These are phyloP conservation scores for Geopemphigus sp. DNA, from an alignment of 1,140 invertebrate species.

Conservation along the genomic window DNA sequence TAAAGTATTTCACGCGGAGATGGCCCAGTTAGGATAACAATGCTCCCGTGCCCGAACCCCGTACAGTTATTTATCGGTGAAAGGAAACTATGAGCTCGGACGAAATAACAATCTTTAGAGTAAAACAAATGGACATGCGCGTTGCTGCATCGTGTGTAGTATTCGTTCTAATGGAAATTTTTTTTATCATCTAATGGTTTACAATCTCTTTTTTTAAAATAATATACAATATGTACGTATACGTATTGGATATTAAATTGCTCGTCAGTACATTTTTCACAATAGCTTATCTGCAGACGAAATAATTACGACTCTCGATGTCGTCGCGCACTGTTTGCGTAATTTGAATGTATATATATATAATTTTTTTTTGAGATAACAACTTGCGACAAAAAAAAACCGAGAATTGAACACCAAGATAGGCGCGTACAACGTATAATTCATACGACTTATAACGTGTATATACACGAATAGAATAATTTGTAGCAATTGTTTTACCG, in stretches of 20 bases:
- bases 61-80: slow-evolving; percentile 47
- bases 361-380: slow-evolving; percentile 24
- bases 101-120: slow-evolving; percentile 45
- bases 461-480: background rate
- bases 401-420: slow-evolving; percentile 3
- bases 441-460: background rate
- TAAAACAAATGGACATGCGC: slow-evolving; percentile 22
- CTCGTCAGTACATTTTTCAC: slow-evolving; percentile 29
- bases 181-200: slow-evolving; percentile 10
- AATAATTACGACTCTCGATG: slow-evolving; percentile 35
- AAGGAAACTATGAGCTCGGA: slow-evolving; percentile 43
- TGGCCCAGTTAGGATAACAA: slow-evolving; percentile 49
- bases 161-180: slow-evolving; percentile 34
- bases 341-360: slow-evolving; percentile 2
- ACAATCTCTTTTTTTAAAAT: slow-evolving; percentile 25
- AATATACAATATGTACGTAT: background rate
- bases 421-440: background rate
- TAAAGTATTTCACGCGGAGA: slow-evolving; percentile 37
- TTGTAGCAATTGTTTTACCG: background rate
- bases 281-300: slow-evolving; percentile 32
- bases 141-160: slow-evolving; percentile 10
- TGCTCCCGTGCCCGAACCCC: slow-evolving; percentile 11
- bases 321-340: slow-evolving; percentile 37
- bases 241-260: slow-evolving; percentile 24
- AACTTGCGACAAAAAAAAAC: slow-evolving; percentile 15